These are phyloP conservation scores for Acromyrmex charruanus DNA, from an alignment of 1,140 invertebrate genomes.

Conservation along the genomic window DNA sequence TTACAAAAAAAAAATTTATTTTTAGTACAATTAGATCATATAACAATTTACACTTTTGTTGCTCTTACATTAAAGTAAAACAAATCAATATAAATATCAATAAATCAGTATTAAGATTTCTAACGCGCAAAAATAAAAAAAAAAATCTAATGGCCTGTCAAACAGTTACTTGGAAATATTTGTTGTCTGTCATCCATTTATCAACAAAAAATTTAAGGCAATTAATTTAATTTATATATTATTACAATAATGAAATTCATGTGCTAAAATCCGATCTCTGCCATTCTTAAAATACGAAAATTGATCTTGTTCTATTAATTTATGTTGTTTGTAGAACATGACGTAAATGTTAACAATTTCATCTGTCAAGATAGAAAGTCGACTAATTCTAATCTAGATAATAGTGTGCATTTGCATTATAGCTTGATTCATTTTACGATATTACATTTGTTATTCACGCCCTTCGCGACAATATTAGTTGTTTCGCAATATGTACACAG, in stretches of 20 bases:
- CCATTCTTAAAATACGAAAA: not conserved
- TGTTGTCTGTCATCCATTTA: not conserved
- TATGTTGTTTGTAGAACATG: not conserved
- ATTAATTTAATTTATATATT: not conserved
- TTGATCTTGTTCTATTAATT: not conserved
- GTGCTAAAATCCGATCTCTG: not conserved
- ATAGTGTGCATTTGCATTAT: not conserved
- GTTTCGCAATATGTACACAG: not conserved
- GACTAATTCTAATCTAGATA: not conserved
- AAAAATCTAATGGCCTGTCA: too few relatives aligned
- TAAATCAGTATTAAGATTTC: too few relatives aligned
- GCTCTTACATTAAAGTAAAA: not conserved
- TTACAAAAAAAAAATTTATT: not conserved
- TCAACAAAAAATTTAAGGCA: not conserved
- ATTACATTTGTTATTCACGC: constrained; percentile 67
- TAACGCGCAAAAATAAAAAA: too few relatives aligned
- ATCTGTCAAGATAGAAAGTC: not conserved
- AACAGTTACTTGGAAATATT: too few relatives aligned
- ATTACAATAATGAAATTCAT: not conserved
- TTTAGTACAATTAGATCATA: not conserved
- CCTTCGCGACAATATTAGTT: constrained; percentile 11
- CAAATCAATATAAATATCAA: not conserved
- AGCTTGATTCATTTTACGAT: not conserved
- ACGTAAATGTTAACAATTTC: not conserved
- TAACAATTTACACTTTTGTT: not conserved